A percentile compares a stretch with the other conserved stretches of the same genome.
phyloP scores from a whole-genome alignment of 2,888 invertebrate genomes.

The Bimastos eiseni region DNA sequence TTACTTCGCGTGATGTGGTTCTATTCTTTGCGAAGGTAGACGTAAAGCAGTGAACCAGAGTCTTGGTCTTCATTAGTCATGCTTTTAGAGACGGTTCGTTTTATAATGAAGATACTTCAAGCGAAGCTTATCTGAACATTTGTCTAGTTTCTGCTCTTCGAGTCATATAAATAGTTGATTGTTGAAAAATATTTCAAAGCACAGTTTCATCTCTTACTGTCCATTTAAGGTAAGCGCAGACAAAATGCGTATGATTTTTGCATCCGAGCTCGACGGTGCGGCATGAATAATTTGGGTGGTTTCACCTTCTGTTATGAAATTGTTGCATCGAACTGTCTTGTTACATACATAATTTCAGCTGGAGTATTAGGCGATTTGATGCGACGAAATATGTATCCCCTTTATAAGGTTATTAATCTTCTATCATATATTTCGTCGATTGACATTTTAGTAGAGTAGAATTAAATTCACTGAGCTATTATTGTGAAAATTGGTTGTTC shows the following conservation, averaged over 20 bases:
- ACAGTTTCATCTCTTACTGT: background rate
- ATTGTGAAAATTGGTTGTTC: no score
- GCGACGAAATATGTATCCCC: background rate
- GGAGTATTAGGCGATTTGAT: background rate
- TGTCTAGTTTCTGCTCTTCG: background rate
- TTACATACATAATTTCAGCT: background rate
- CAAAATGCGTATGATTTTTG: background rate
- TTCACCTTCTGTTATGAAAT: background rate
- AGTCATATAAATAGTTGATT: background rate
- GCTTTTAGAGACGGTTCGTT: background rate
- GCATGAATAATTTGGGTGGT: background rate
- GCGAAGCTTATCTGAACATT: background rate
- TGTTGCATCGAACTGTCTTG: background rate
- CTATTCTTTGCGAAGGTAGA: background rate
- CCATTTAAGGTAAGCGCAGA: background rate
- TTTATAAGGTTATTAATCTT: background rate
- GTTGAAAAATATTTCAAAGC: background rate
- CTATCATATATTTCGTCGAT: no score
- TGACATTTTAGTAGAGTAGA: no score
- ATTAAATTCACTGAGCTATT: no score
- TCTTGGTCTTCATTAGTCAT: slow-evolving; percentile 14
- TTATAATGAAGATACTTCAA: background rate
- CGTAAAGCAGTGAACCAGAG: slow-evolving; percentile 9
- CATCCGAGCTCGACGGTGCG: background rate
- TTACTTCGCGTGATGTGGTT: background rate